These are phyloP conservation scores for Conus betulinus DNA, from an alignment of 1,140 invertebrate genomes.

Conservation along the genomic window DNA sequence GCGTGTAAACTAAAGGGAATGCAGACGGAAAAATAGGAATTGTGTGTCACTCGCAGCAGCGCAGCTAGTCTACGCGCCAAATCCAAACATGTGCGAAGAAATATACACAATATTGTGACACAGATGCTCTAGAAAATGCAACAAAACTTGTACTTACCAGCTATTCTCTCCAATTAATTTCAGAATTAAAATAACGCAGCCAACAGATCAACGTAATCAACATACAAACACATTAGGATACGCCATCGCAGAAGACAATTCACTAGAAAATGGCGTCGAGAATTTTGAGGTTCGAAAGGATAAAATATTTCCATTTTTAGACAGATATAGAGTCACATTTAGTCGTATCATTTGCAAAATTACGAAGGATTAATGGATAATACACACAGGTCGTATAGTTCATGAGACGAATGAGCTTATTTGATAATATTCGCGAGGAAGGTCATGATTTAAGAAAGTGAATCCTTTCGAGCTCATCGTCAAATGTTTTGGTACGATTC, in stretches of 20 bases:
- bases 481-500: conserved; percentile 45
- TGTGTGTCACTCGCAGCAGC: conserved; percentile 4
- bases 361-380: background rate
- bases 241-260: conserved; percentile 27
- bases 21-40: conserved; percentile 8
- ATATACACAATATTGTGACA: background rate
- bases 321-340: background rate
- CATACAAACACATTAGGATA: conserved; percentile 30
- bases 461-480: conserved; percentile 9
- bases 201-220: conserved; percentile 9
- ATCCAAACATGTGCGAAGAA: conserved; percentile 27
- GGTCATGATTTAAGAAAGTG: background rate
- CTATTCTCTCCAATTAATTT: background rate
- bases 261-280: conserved; percentile 58
- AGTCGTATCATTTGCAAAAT: background rate
- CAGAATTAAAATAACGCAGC: background rate
- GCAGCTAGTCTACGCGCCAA: conserved; percentile 27
- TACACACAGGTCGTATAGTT: background rate
- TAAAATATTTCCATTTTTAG: background rate
- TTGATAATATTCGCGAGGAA: background rate
- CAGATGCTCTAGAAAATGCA: background rate
- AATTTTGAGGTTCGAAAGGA: conserved; percentile 44
- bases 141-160: background rate
- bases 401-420: background rate
- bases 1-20: conserved; percentile 3